These are phyloP conservation scores for Campylomormyrus tamandua DNA, from an alignment of 2,113 vertebrate genomes.

Conservation along the genomic window DNA sequence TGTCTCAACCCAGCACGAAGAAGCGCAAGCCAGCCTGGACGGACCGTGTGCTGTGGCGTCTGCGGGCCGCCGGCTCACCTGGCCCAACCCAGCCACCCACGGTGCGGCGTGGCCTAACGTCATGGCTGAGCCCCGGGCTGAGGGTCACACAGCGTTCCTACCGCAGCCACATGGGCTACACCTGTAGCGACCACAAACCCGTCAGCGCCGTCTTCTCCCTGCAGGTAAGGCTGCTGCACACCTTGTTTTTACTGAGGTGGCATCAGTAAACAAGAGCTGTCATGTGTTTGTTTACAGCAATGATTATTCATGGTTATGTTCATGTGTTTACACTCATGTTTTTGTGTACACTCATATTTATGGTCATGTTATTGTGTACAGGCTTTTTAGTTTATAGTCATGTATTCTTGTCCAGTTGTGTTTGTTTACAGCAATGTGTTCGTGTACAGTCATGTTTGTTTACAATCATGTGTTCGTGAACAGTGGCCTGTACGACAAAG, in stretches of 20 bases:
- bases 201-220: conserved; percentile 83
- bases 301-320: not conserved
- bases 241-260: not conserved
- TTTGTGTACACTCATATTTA: not conserved
- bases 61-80: conserved; percentile 65
- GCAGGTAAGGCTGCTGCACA: conserved; percentile 61
- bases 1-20: conserved; percentile 66
- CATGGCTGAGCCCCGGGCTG: conserved; percentile 58
- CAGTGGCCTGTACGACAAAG: not conserved
- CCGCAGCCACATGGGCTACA: conserved; percentile 90
- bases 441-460: not conserved
- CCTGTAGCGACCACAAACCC: conserved; percentile 89
- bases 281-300: not conserved
- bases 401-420: not conserved
- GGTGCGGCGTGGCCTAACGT: conserved; percentile 57
- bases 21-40: conserved; percentile 98
- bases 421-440: not conserved
- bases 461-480: not conserved
- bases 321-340: not conserved
- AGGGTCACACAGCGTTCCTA: conserved; percentile 81
- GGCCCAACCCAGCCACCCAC: conserved; percentile 61
- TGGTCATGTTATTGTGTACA: not conserved
- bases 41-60: conserved; percentile 92
- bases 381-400: not conserved
- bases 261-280: not conserved